Conservation (phyloP, 2,888 invertebrate species). For the Melitaea athalia region DNA sequence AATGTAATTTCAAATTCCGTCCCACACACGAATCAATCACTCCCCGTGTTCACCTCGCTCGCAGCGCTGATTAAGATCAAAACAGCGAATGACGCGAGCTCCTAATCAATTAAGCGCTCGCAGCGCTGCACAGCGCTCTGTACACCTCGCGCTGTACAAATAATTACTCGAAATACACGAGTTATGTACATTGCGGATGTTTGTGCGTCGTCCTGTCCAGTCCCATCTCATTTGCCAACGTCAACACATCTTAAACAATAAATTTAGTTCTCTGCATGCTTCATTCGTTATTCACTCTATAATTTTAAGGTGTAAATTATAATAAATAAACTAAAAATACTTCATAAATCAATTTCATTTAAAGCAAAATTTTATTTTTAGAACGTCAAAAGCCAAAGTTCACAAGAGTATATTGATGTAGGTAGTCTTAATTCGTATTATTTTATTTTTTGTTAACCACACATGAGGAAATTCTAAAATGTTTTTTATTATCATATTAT, state of each 20-base stretch:
- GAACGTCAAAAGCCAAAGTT: too few relatives aligned
- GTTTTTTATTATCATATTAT: too few relatives aligned
- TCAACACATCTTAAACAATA: neutral
- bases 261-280: neutral
- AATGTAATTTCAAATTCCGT: neutral
- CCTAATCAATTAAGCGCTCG: slow-evolving; percentile 8
- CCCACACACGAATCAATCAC: slow-evolving; percentile 15
- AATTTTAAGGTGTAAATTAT: too few relatives aligned
- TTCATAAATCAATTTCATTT: too few relatives aligned
- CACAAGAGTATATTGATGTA: too few relatives aligned
- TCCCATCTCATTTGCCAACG: neutral
- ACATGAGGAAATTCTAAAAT: too few relatives aligned
- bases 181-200: neutral
- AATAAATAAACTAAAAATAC: too few relatives aligned
- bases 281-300: neutral
- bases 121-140: neutral
- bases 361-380: too few relatives aligned
- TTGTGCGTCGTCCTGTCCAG: neutral
- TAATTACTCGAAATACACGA: slow-evolving; percentile 10
- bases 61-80: slow-evolving; percentile 11
- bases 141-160: neutral
- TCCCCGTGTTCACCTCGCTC: slow-evolving; percentile 12
- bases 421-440: too few relatives aligned
- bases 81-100: neutral
- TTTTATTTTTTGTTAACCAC: too few relatives aligned